Evolutionary conservation across 2,113 vertebrate species (phyloP), one percentile per base, ranked within the genome.

Genomic region (Paratilapia polleni): DNA sequence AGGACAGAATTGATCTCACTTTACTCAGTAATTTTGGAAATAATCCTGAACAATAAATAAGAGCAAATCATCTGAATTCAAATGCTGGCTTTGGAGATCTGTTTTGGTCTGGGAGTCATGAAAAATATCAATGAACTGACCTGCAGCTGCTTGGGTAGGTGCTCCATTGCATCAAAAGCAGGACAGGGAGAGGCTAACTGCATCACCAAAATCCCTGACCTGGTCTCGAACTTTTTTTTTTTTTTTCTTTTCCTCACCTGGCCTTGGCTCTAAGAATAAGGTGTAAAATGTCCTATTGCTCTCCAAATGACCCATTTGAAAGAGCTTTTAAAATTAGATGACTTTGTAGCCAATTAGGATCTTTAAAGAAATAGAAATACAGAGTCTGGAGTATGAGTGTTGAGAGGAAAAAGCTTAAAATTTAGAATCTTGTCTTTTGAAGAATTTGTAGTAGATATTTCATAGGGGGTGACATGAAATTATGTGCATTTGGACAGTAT

Each of bases 1-100:
- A 86, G 90, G 83, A 66, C 90, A 77, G 62, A 78, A 87, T 66
- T 54, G 47, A 89, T 89, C 73, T 76, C 22, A 22, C 38, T 85
- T 83, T 81, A 41, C 24, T 19, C 49, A 43, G 79, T 89, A 68
- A 73, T 89, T 66, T 83, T 49, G 22, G 49, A 92, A 92, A 86
- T 84, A 52, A 86, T 73, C 66, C 76, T 83, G 58, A 14, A 63
- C 34, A 22, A 74, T 80, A 87, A 90, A 84, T 77, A 54, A 59
- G 17, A 77, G 61, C 41, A 68, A 56, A 86, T 82, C 1, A 83
- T 87, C 87, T 81, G 41, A 79, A 89, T 88, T 84, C 80, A 89
- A 59, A 76, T 2, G 6, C 36, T 49, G 47, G 60, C 80, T 78
- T 64, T 82, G 52, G 59, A 76, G 81, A 22, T 78, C 54, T 61